A percentile compares a stretch with the other conserved stretches of the same genome.
phyloP scores from a whole-genome alignment of 2,888 invertebrate species.

The Smittia sp. region DNA sequence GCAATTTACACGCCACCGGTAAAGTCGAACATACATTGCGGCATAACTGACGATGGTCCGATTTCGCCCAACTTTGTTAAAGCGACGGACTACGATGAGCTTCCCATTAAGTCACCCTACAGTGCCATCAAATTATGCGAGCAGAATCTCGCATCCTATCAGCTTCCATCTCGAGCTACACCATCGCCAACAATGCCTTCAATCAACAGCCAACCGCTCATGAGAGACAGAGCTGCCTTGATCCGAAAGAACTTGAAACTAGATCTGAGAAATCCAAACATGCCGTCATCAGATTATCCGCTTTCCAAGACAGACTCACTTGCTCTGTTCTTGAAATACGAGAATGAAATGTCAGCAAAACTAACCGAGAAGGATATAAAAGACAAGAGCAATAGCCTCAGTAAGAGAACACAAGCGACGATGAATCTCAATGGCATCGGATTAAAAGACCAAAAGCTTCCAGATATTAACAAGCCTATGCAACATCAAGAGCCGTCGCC shows the following conservation, averaged over 20 bases:
- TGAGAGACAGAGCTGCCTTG: conserved; percentile 26
- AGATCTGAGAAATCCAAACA: conserved; percentile 41
- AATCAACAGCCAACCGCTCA: neutral
- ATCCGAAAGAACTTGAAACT: conserved; percentile 44
- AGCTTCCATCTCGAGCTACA: conserved; percentile 42
- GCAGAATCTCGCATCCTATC: neutral
- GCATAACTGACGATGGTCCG: conserved; percentile 52
- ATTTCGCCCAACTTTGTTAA: conserved; percentile 53
- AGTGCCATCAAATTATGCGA: conserved; percentile 34
- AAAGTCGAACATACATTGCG: conserved; percentile 51
- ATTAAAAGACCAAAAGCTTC: conserved; percentile 57
- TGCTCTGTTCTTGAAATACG: conserved; percentile 52
- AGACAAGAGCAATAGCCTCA: conserved; percentile 52
- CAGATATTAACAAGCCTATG: conserved; percentile 54
- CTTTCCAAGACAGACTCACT: conserved; percentile 52
- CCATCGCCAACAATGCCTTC: conserved; percentile 45
- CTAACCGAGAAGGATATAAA: conserved; percentile 50
- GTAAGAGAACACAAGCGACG: conserved; percentile 53
- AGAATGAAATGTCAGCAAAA: conserved; percentile 47
- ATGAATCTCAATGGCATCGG: neutral
- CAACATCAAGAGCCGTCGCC: conserved; percentile 56
- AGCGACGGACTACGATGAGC: conserved; percentile 53
- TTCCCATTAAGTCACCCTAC: conserved; percentile 53
- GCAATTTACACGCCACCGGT: conserved; percentile 44
- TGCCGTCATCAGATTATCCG: conserved; percentile 42